Evolutionary conservation across 1,140 invertebrate species (phyloP).

Genomic region (Drosophila gunungcola): DNA sequence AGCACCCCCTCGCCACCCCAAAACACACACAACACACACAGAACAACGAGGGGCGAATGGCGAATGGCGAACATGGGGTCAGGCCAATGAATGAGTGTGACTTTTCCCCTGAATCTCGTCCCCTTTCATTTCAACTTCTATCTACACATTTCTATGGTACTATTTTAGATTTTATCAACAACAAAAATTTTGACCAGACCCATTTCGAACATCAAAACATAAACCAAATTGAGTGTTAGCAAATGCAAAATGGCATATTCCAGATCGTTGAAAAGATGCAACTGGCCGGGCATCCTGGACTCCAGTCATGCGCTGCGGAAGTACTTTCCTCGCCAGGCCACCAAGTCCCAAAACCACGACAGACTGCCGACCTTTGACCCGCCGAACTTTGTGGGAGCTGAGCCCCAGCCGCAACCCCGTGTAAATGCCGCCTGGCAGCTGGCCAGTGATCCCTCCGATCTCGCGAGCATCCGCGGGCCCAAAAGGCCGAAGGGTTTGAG

Average conservation of each 20-base stretch:
- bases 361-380: neutral
- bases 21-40: slow-evolving; percentile 35
- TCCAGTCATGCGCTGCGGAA: slow-evolving; percentile 13
- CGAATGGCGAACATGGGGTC: slow-evolving; percentile 18
- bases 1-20: neutral
- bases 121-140: slow-evolving; percentile 5
- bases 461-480: neutral
- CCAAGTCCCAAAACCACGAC: neutral
- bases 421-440: slow-evolving; percentile 44
- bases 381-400: neutral
- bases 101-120: slow-evolving; percentile 11
- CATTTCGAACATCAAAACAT: slow-evolving; percentile 3
- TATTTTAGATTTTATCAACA: slow-evolving; percentile 11
- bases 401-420: neutral
- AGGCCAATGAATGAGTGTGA: slow-evolving; percentile 44
- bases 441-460: slow-evolving; percentile 22
- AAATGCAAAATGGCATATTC: neutral
- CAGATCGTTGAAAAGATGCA: neutral
- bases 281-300: slow-evolving; percentile 12
- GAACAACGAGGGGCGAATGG: neutral
- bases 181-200: slow-evolving; percentile 1
- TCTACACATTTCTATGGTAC: neutral
- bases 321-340: neutral
- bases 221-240: slow-evolving; percentile 10
- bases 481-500: neutral